These are phyloP conservation scores for Griposia aprilina DNA, from an alignment of 2,888 invertebrate species.

Conservation along the genomic window DNA sequence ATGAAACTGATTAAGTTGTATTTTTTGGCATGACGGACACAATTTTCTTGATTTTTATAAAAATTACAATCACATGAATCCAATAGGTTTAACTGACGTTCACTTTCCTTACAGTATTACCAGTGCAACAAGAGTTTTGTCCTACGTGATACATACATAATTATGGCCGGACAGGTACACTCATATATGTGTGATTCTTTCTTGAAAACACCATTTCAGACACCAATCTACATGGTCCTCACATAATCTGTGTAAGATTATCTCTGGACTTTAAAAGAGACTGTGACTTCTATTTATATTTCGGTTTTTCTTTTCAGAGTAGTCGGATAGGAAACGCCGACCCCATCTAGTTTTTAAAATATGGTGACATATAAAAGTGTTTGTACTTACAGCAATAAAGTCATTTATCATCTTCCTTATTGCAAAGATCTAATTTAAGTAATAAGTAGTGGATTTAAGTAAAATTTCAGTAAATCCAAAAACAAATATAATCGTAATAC, in stretches of 20 bases:
- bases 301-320: background rate
- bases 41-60: background rate
- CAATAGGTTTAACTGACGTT: background rate
- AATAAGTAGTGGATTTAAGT: background rate
- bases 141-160: background rate
- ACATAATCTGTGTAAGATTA: background rate
- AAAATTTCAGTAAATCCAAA: background rate
- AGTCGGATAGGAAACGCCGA: background rate
- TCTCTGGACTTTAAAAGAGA: background rate
- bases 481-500: background rate
- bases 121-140: too few relatives aligned
- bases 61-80: background rate
- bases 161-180: background rate
- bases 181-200: background rate
- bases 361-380: background rate
- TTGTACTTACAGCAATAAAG: background rate
- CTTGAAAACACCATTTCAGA: background rate
- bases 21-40: background rate
- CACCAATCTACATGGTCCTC: background rate
- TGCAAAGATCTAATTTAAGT: background rate
- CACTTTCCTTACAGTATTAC: too few relatives aligned
- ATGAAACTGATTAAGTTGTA: background rate
- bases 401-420: background rate
- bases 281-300: background rate
- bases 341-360: background rate